These are phyloP conservation scores for Physocephala rufipes DNA, from an alignment of 2,888 invertebrate genomes.

Conservation along the genomic window DNA sequence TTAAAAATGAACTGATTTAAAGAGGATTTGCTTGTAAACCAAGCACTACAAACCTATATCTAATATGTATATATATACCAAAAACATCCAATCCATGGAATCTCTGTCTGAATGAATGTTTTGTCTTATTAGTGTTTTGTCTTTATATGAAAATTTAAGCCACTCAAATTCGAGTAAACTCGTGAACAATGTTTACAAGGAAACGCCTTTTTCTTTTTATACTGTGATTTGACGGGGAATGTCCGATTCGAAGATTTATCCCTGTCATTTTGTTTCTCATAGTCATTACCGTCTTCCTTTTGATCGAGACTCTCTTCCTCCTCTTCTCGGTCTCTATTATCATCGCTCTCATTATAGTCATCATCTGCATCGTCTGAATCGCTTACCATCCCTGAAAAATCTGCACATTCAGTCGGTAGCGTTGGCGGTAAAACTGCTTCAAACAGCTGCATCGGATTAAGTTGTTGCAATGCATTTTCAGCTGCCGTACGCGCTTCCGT, in stretches of 20 bases:
- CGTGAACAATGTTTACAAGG: conserved; percentile 45
- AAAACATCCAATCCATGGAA: neutral
- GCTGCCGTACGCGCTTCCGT: conserved; percentile 42
- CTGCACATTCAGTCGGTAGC: conserved; percentile 41
- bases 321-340: neutral
- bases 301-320: conserved; percentile 14
- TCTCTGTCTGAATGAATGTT: neutral
- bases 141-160: conserved; percentile 47
- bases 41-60: neutral
- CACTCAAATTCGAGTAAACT: conserved; percentile 45
- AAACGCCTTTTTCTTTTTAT: conserved; percentile 40
- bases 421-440: conserved; percentile 39
- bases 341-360: neutral
- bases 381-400: conserved; percentile 44
- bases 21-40: too few relatives aligned
- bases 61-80: conserved; percentile 3
- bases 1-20: too few relatives aligned
- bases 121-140: conserved; percentile 42
- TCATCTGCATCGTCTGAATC: conserved; percentile 35
- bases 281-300: conserved; percentile 24
- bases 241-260: conserved; percentile 33
- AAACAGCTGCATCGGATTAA: conserved; percentile 44
- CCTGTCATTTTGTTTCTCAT: conserved; percentile 35
- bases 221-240: too few relatives aligned
- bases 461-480: conserved; percentile 19